Evolutionary conservation across 1,140 invertebrate species (phyloP), one percentile per base, ranked within the genome.

Genomic region (Conus betulinus): DNA sequence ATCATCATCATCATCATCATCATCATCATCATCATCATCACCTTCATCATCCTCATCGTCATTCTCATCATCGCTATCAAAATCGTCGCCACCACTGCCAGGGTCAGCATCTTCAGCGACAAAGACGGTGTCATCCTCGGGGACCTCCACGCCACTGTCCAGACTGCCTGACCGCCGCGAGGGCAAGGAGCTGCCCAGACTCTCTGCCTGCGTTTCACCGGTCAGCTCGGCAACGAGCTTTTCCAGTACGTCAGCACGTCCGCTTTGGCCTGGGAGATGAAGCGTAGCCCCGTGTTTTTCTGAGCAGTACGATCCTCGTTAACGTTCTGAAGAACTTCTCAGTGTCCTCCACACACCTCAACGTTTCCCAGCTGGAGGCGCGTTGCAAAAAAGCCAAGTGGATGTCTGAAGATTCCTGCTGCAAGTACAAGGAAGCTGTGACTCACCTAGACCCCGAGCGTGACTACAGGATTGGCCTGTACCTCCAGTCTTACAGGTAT

Each of bases 401-500:
- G 3, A 39, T 71, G 11, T 23, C 4, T 5, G 89, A 90, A n/a
- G 25, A 51, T 0, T 63, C 78, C 52, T 87, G 87, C 60, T 90
- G 91, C 87, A 89, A 88, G 13, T 92, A 85, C 53, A 91, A 92
- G 51, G 83, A 87, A 3, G 55, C 85, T 0, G n/a, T 93, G 39
- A 71, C 79, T 15, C 88, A 90, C 20, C n/a, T 93, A 25, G 55
- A 89, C 25, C 63, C 27, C 0, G 74, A 85, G 10, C 84, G 85
- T 15, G 89, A 91, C 52, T 85, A 87, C 71, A 85, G 78, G n/a
- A 79, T 93, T 2, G 84, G 85, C 52, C 87, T 88, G 0, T 92
- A 92, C 85, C 91, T 93, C 52, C 90, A 93, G 78, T 92, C 91
- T 5, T 93, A 92, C 92, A 90, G 90, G 74, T 94, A 94, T 84